A percentile compares a stretch with the other conserved stretches of the same genome.
phyloP scores from a whole-genome alignment of 2,888 invertebrate species.

The Onthophagus sagittarius region DNA sequence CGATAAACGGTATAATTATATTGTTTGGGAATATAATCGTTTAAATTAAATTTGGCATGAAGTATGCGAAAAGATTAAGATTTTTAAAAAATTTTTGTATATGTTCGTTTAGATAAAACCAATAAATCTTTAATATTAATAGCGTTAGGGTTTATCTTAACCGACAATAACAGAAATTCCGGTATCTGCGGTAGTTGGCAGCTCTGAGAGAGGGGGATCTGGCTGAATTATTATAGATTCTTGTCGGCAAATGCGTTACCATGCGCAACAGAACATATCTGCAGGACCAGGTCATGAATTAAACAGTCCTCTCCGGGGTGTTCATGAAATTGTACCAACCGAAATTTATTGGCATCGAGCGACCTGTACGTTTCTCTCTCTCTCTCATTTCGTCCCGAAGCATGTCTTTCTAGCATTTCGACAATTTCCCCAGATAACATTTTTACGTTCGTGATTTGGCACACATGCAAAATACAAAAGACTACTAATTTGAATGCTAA shows the following conservation, averaged over 20 bases:
- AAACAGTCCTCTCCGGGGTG: conserved; percentile 6
- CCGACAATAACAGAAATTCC: neutral
- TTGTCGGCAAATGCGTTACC: conserved; percentile 2
- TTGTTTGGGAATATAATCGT: neutral
- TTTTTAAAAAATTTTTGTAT: neutral
- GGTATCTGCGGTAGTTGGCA: neutral
- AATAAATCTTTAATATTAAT: neutral
- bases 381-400: neutral
- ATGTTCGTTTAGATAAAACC: neutral
- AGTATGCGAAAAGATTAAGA: neutral
- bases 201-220: neutral
- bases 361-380: neutral
- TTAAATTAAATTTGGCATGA: neutral
- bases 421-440: neutral
- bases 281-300: conserved; percentile 5
- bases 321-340: conserved; percentile 2
- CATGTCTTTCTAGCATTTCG: neutral
- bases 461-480: neutral
- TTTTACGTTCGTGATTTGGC: neutral
- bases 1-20: conserved; percentile 14
- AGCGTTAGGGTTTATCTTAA: neutral
- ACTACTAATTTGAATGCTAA: neutral
- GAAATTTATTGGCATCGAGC: conserved; percentile 7
- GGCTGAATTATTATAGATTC: conserved; percentile 9
- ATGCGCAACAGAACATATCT: conserved; percentile 9